phyloP scores from a whole-genome alignment of 2,113 vertebrate species.

The Gobio gobio region DNA sequence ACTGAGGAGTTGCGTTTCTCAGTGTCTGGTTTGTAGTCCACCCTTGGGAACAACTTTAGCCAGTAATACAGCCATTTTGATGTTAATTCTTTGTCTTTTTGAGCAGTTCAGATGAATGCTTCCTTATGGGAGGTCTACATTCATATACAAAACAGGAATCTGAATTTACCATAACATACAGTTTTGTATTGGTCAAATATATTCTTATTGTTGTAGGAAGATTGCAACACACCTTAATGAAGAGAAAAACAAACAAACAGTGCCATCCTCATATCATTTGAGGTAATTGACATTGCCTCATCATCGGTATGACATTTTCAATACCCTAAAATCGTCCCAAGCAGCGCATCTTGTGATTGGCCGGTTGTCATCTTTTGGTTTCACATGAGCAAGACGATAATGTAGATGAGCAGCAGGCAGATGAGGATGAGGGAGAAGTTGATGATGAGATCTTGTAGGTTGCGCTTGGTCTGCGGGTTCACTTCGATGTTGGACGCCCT shows the following conservation, averaged over 20 bases:
- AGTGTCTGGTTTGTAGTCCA: no score
- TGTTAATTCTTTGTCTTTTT: background rate
- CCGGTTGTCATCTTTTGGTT: background rate
- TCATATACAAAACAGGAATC: background rate
- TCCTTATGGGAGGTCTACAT: background rate
- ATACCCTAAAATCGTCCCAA: background rate
- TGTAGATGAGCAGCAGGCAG: conserved; percentile 96
- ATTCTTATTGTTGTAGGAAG: background rate
- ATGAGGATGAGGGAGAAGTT: conserved; percentile 99
- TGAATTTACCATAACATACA: background rate
- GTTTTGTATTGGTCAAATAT: conserved; percentile 4
- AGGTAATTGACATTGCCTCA: background rate
- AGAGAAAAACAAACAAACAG: background rate
- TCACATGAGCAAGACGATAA: conserved; percentile 95
- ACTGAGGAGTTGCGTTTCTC: background rate
- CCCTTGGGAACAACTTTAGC: background rate
- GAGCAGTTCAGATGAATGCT: background rate
- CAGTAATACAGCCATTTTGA: background rate
- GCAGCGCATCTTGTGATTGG: background rate
- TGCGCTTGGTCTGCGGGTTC: conserved; percentile 91
- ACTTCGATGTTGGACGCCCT: conserved; percentile 96
- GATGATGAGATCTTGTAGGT: conserved; percentile 95
- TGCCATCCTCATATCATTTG: background rate
- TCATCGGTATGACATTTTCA: background rate
- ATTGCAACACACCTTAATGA: conserved; percentile 8